Percentiles rank a stretch among this genome's conserved stretches.
These are phyloP conservation scores for Pseudorhiza aurosa DNA, from an alignment of 30 jellyfish, hydroid and myxozoan genomes.

Conservation along the genomic window DNA sequence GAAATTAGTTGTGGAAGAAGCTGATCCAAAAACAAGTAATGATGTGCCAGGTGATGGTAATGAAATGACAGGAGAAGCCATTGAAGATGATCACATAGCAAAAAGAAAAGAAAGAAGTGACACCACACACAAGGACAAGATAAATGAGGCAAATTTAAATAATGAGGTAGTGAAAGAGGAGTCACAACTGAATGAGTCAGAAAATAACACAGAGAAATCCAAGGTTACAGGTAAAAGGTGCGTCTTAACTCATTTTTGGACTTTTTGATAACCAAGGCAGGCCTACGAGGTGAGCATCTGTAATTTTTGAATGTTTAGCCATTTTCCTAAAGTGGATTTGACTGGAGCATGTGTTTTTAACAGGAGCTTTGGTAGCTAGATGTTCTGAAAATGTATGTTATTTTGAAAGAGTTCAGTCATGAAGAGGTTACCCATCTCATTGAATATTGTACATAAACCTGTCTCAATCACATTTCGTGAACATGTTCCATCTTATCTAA, in stretches of 20 bases:
- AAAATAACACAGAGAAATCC: conserved; percentile 3
- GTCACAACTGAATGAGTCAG: background rate
- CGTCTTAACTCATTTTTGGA: conserved; percentile 20
- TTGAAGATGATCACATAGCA: background rate
- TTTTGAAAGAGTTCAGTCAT: too few relatives aligned
- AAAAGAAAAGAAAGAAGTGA: background rate
- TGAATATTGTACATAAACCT: too few relatives aligned
- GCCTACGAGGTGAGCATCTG: too few relatives aligned
- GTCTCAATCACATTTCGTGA: too few relatives aligned
- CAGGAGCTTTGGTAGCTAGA: too few relatives aligned
- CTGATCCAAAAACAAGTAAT: background rate
- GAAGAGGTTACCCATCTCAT: too few relatives aligned
- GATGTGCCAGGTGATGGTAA: background rate
- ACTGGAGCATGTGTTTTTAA: too few relatives aligned
- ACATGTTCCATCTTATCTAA: too few relatives aligned
- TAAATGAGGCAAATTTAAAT: background rate
- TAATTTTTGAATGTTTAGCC: too few relatives aligned
- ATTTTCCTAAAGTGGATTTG: too few relatives aligned
- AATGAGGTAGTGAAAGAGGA: conserved; percentile 3
- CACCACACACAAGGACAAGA: background rate
- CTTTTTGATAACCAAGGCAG: too few relatives aligned
- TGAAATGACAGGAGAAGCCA: background rate
- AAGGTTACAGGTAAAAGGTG: conserved; percentile 44
- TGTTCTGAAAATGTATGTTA: too few relatives aligned
- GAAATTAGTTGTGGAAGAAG: background rate